Evolutionary conservation across 2,113 vertebrate genomes (phyloP).

Genomic region (Zootoca vivipara): DNA sequence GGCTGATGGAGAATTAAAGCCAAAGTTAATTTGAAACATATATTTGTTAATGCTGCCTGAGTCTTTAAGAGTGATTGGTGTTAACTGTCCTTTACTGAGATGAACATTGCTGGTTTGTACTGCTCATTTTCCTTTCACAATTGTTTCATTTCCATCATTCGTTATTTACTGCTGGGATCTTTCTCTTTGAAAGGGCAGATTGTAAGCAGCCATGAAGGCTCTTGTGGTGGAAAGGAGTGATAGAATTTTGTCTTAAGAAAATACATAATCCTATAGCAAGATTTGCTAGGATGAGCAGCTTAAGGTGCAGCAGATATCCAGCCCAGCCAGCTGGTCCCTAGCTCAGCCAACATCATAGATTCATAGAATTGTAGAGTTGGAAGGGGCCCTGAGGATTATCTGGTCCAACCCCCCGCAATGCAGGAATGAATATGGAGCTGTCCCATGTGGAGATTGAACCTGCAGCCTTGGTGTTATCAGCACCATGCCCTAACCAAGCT

Average conservation of each 20-base stretch:
- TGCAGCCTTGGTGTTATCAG: too few species aligned
- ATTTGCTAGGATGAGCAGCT: too few species aligned
- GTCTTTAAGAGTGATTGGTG: background rate
- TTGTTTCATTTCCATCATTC: background rate
- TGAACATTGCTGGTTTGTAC: background rate
- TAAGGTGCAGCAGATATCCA: too few species aligned
- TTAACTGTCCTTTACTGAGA: background rate
- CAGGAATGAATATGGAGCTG: too few species aligned
- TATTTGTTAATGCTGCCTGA: slow-evolving; percentile 10
- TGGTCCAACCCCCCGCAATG: too few species aligned
- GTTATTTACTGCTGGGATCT: background rate
- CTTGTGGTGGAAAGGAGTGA: background rate
- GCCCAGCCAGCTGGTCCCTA: too few species aligned
- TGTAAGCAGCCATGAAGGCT: background rate
- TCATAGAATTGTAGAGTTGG: too few species aligned
- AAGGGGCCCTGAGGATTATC: too few species aligned
- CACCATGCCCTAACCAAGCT: too few species aligned
- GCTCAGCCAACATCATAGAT: too few species aligned
- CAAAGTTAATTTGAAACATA: background rate
- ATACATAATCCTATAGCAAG: too few species aligned
- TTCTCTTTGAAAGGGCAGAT: background rate
- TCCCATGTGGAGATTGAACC: too few species aligned
- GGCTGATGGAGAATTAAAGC: background rate
- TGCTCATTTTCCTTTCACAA: background rate
- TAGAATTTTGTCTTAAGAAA: background rate